Conservation (phyloP, 2,888 invertebrate genomes). For the Serripes groenlandicus region DNA sequence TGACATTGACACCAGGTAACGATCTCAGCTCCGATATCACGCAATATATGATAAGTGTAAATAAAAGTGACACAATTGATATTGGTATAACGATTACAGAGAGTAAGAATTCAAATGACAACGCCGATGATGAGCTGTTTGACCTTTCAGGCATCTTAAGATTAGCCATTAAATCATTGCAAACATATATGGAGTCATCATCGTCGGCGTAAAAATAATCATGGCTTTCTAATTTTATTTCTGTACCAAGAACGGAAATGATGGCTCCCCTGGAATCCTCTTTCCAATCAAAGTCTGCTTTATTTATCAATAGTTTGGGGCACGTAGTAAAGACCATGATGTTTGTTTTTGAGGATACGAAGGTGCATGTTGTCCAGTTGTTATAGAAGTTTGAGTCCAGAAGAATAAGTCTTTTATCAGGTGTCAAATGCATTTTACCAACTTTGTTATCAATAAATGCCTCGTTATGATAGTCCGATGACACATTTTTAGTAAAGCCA, state of each 20-base stretch:
- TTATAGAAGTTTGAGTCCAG: background rate
- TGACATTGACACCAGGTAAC: slow-evolving; percentile 55
- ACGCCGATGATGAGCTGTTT: background rate
- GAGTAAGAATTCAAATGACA: background rate
- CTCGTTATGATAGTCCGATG: too few relatives aligned
- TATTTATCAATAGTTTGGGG: background rate
- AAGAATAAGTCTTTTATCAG: background rate
- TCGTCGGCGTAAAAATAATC: background rate
- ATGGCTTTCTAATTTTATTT: background rate
- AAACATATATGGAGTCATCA: background rate
- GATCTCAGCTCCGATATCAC: slow-evolving; percentile 37
- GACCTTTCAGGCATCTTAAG: background rate
- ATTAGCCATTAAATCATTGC: background rate
- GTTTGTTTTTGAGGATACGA: background rate
- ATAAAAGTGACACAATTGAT: slow-evolving; percentile 40
- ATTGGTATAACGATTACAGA: slow-evolving; percentile 27
- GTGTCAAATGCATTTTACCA: background rate
- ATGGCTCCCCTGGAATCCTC: background rate
- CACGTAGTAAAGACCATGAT: background rate
- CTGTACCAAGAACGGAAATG: background rate
- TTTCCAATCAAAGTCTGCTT: background rate
- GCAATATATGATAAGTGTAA: slow-evolving; percentile 32
- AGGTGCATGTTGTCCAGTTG: background rate
- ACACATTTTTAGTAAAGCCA: background rate
- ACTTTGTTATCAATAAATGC: too few relatives aligned